Conservation (phyloP, 2,888 invertebrate genomes). For the Aphelenchoides bicaudatus region DNA sequence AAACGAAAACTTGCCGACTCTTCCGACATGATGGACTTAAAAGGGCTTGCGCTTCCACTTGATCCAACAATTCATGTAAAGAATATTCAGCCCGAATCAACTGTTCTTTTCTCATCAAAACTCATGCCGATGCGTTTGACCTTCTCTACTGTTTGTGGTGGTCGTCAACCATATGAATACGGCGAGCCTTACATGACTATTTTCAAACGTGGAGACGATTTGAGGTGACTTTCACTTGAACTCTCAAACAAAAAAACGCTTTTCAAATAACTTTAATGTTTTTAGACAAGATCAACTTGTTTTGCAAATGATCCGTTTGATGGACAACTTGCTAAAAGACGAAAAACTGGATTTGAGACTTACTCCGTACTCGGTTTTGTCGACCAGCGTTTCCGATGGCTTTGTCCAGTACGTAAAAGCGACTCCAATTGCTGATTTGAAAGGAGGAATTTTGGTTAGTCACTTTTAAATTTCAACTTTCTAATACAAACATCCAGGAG, state of each 20-base stretch:
- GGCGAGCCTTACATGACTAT: constrained; percentile 40
- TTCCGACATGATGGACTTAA: constrained; percentile 69
- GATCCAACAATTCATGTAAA: constrained; percentile 82
- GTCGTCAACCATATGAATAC: constrained; percentile 34
- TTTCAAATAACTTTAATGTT: no score
- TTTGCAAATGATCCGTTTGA: constrained; percentile 80
- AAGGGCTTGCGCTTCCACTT: constrained; percentile 83
- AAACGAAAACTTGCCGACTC: constrained; percentile 26
- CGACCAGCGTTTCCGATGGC: constrained; percentile 90
- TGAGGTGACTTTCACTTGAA: constrained; percentile 7
- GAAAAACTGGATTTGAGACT: constrained; percentile 94
- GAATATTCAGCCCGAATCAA: constrained; percentile 82
- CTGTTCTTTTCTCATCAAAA: constrained; percentile 89
- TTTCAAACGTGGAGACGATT: constrained; percentile 38
- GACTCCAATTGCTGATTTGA: constrained; percentile 36
- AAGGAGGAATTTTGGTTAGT: constrained; percentile 28
- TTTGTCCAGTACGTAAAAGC: constrained; percentile 88
- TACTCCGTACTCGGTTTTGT: constrained; percentile 89
- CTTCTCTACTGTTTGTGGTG: constrained; percentile 61
- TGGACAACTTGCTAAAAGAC: constrained; percentile 84
- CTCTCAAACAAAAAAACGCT: background rate
- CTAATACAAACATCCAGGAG: no score
- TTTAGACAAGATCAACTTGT: constrained; percentile 61
- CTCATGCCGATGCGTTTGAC: constrained; percentile 50
- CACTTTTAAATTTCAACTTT: background rate